Conservation (phyloP, 2,113 vertebrate species). For the Prinia subflava region DNA sequence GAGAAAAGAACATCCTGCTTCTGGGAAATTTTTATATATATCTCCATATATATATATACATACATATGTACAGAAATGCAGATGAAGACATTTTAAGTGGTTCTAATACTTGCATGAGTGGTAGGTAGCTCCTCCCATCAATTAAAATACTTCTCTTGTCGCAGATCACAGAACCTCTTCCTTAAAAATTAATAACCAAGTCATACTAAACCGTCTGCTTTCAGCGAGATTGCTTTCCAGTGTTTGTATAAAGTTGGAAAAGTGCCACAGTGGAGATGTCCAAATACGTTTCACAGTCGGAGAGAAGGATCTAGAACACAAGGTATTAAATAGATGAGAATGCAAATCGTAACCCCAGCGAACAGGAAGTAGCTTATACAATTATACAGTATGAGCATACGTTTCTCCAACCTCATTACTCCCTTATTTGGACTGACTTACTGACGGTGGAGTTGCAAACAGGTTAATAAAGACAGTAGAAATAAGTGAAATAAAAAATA, state of each 20-base stretch:
- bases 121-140: background rate
- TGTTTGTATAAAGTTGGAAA: background rate
- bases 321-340: background rate
- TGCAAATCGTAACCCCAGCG: background rate
- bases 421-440: background rate
- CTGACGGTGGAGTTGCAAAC: background rate
- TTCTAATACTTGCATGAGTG: background rate
- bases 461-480: background rate
- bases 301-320: background rate
- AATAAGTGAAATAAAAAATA: background rate
- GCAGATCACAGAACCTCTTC: background rate
- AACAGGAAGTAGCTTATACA: background rate
- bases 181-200: conserved; percentile 1
- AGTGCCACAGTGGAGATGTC: background rate
- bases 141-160: background rate
- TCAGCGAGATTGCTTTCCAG: background rate
- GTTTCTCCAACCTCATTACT: background rate
- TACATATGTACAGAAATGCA: background rate
- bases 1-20: background rate
- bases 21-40: background rate
- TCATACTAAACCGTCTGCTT: background rate
- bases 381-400: background rate
- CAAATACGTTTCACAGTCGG: background rate
- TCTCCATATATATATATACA: background rate
- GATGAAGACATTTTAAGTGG: conserved; percentile 12